phyloP scores from a whole-genome alignment of 37 sponge, comb jelly and placozoan species.

The Diacarnus erythraeanus region DNA sequence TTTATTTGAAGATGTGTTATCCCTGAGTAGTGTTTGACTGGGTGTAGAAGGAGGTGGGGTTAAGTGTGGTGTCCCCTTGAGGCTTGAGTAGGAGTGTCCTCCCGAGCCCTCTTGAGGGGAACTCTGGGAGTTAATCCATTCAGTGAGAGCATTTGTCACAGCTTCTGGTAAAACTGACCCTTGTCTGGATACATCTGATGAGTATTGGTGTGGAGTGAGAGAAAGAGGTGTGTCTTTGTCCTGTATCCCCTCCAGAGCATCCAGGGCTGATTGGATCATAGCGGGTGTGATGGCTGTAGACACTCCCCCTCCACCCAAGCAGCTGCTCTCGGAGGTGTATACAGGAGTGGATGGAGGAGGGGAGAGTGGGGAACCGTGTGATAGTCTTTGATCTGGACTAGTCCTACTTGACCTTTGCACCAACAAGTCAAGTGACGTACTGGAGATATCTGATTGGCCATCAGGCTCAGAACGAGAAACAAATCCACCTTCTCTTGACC shows the following conservation, averaged over 20 bases:
- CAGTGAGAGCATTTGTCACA: slow-evolving; percentile 31
- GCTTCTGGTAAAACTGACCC: slow-evolving; percentile 22
- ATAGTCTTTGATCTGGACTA: not conserved
- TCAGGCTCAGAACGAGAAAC: slow-evolving; percentile 44
- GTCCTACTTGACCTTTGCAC: too few relatives aligned
- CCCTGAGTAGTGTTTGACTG: not conserved
- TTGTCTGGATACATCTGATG: not conserved
- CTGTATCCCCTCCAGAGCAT: slow-evolving; percentile 29
- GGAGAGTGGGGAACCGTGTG: not conserved
- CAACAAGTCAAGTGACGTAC: slow-evolving; percentile 11
- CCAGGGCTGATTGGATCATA: slow-evolving; percentile 52
- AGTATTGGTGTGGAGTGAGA: not conserved
- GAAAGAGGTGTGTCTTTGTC: slow-evolving; percentile 32
- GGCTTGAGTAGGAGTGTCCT: not conserved
- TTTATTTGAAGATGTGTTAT: not conserved
- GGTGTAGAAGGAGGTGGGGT: slow-evolving; percentile 65
- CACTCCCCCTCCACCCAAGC: not conserved
- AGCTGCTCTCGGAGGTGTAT: not conserved
- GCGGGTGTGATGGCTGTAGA: slow-evolving; percentile 22
- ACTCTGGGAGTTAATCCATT: slow-evolving; percentile 32
- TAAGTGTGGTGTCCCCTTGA: slow-evolving; percentile 3
- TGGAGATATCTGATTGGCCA: slow-evolving; percentile 51
- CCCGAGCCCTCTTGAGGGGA: not conserved
- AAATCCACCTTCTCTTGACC: not conserved
- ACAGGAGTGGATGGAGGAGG: slow-evolving; percentile 43